Percentiles rank a stretch among this genome's conserved stretches.
Evolutionary conservation across 1,140 invertebrate species (phyloP).

Genomic region (Cydia strobilella): DNA sequence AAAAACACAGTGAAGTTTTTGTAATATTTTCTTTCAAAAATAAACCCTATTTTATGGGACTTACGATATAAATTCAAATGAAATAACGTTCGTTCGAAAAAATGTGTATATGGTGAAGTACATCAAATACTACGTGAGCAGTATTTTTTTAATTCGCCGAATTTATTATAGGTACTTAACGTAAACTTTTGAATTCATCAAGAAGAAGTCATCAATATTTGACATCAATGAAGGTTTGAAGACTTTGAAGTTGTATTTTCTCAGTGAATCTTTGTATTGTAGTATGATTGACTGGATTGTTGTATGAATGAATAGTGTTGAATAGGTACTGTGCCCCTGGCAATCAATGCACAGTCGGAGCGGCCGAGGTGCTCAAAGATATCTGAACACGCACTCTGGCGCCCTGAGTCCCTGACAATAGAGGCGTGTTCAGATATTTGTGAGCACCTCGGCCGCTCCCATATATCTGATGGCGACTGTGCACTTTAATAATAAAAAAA

Average conservation of each 20-base stretch:
- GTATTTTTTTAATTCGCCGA: not conserved
- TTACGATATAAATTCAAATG: not conserved
- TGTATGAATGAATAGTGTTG: no score
- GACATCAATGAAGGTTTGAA: not conserved
- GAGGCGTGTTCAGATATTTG: no score
- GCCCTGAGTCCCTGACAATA: no score
- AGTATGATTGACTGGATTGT: not conserved
- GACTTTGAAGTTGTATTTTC: not conserved
- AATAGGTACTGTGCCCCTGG: no score
- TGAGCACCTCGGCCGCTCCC: no score
- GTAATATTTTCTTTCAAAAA: not conserved
- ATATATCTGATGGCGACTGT: no score
- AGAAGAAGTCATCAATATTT: constrained; percentile 12
- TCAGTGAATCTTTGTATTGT: not conserved
- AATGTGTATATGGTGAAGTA: not conserved
- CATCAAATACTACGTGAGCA: not conserved
- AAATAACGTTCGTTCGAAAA: not conserved
- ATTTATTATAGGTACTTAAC: no score
- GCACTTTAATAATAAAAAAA: no score
- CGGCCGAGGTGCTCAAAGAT: no score
- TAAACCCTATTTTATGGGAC: not conserved
- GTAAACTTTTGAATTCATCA: not conserved
- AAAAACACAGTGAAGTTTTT: not conserved
- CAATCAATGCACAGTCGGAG: no score
- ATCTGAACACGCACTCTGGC: no score